phyloP scores from a whole-genome alignment of 2,113 vertebrate species.

The Catharus fuscescens region DNA sequence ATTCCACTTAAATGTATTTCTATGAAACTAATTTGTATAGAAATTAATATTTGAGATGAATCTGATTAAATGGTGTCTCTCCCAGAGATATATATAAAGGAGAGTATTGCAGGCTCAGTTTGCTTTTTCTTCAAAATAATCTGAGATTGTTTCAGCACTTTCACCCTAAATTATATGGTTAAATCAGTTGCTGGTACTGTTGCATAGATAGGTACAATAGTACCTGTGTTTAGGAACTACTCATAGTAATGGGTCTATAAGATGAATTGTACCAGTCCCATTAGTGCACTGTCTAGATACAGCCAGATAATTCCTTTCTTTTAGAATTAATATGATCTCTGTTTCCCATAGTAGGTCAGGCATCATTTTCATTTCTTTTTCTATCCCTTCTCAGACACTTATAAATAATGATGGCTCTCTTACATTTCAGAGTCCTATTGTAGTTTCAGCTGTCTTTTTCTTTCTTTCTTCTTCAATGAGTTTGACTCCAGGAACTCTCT shows the following conservation, averaged over 20 bases:
- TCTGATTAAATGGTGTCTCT: not conserved
- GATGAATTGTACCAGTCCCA: not conserved
- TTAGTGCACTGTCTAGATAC: not conserved
- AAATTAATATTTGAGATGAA: constrained; percentile 6
- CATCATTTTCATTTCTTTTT: constrained; percentile 37
- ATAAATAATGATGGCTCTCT: not conserved
- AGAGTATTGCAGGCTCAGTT: not conserved
- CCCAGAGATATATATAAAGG: not conserved
- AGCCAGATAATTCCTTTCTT: not conserved
- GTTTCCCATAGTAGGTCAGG: not conserved
- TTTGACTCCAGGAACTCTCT: not conserved
- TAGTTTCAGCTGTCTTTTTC: not conserved
- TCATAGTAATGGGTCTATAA: not conserved
- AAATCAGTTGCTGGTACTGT: not conserved
- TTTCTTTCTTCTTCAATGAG: not conserved
- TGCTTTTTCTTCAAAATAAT: not conserved
- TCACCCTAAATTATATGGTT: not conserved
- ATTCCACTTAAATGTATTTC: constrained; percentile 1
- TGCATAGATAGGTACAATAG: not conserved
- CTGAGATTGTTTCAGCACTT: not conserved
- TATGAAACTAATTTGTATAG: not conserved
- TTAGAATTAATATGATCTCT: not conserved
- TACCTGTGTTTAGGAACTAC: not conserved
- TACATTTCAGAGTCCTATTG: not conserved
- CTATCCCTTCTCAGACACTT: not conserved